These are phyloP conservation scores for Pangasius djambal DNA, from an alignment of 2,797 vertebrate species.

Conservation along the genomic window DNA sequence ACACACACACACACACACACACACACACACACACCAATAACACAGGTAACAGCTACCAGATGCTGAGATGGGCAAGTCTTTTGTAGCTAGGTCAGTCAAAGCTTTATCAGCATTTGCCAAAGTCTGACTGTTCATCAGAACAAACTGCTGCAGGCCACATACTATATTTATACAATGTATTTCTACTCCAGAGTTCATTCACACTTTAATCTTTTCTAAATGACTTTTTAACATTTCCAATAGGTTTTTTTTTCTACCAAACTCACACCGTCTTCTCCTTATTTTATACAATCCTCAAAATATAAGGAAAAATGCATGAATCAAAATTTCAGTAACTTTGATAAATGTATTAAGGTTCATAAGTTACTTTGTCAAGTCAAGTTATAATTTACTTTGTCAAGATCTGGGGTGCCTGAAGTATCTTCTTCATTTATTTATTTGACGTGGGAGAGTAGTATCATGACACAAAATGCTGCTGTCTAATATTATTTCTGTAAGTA, in stretches of 20 bases:
- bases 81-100: slow-evolving; percentile 60
- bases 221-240: neutral
- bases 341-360: neutral
- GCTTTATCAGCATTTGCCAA: slow-evolving; percentile 56
- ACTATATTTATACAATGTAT: neutral
- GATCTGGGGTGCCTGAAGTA: neutral
- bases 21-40: slow-evolving; percentile 42
- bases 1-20: neutral
- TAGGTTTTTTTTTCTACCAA: neutral
- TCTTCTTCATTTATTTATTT: neutral
- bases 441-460: neutral
- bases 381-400: neutral
- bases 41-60: slow-evolving; percentile 69
- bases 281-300: neutral
- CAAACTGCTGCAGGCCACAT: slow-evolving; percentile 28
- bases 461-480: neutral
- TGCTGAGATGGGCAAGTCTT: slow-evolving; percentile 51
- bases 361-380: neutral
- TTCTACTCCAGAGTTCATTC: neutral
- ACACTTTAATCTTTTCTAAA: neutral
- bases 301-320: neutral
- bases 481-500: slow-evolving; percentile 12
- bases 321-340: neutral
- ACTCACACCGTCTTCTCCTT: neutral
- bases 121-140: slow-evolving; percentile 12